Percentiles rank a stretch among this genome's conserved stretches.
Conservation (phyloP, 1,140 invertebrate genomes). For the Lucilia sericata region DNA sequence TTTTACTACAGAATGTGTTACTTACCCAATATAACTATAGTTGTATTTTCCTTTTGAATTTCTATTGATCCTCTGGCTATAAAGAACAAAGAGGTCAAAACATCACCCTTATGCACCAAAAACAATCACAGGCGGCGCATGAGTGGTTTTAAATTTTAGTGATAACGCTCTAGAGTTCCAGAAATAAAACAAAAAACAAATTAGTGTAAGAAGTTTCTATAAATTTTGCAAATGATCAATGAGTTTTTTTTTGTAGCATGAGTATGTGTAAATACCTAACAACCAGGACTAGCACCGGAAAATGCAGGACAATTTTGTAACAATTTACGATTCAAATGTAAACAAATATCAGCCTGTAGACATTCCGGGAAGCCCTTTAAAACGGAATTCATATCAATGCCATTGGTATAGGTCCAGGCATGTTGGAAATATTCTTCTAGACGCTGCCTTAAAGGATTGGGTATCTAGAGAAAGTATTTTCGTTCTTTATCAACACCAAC, state of each 20-base stretch:
- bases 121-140: conserved; percentile 98
- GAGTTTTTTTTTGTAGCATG: neutral
- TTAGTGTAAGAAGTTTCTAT: too few species aligned
- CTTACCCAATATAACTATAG: conserved; percentile 96
- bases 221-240: too few species aligned
- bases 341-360: conserved; percentile 97
- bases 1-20: too few species aligned
- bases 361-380: conserved; percentile 99
- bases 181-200: neutral
- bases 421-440: conserved; percentile 98
- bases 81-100: conserved; percentile 94
- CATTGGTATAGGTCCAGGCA: conserved; percentile 98
- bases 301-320: conserved; percentile 95
- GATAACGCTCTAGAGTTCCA: conserved; percentile 68
- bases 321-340: conserved; percentile 96
- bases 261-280: conserved; percentile 75
- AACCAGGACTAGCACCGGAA: conserved; percentile 94
- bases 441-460: conserved; percentile 80
- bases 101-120: conserved; percentile 95
- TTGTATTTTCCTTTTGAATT: conserved; percentile 95
- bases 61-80: conserved; percentile 97
- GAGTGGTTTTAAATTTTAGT: conserved; percentile 95
- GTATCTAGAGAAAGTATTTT: conserved; percentile 68
- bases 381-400: conserved; percentile 97
- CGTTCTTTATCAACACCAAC: neutral